Percentiles rank a stretch among this genome's conserved stretches.
These are phyloP conservation scores for Corvus moneduloides DNA, from an alignment of 2,113 vertebrate genomes.

Conservation along the genomic window DNA sequence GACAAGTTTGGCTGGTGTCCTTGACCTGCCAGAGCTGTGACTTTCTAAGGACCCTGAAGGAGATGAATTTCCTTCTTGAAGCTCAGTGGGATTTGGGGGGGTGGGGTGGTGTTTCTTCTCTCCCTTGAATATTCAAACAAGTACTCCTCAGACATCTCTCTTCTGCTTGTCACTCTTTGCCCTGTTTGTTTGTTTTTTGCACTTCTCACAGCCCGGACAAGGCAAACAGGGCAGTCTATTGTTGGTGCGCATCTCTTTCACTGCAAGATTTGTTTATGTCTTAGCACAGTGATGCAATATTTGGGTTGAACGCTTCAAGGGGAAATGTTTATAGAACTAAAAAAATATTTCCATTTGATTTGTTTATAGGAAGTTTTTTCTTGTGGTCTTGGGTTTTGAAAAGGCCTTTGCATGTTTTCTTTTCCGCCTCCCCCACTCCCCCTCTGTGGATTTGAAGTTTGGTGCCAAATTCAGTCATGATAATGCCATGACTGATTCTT, in stretches of 20 bases:
- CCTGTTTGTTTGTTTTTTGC: slow-evolving; percentile 63
- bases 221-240: slow-evolving; percentile 52
- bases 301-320: slow-evolving; percentile 66
- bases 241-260: slow-evolving; percentile 56
- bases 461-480: slow-evolving; percentile 46
- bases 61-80: neutral
- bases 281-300: slow-evolving; percentile 66
- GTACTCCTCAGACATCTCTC: neutral
- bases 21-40: neutral
- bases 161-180: slow-evolving; percentile 41
- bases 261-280: slow-evolving; percentile 64
- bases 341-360: slow-evolving; percentile 70
- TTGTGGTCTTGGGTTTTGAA: slow-evolving; percentile 64
- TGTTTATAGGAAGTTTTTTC: slow-evolving; percentile 69
- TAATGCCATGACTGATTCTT: slow-evolving; percentile 37
- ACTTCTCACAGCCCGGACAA: neutral
- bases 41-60: neutral
- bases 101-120: neutral
- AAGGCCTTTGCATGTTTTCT: slow-evolving; percentile 61
- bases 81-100: neutral
- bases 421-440: neutral
- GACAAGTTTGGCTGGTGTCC: neutral
- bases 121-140: neutral
- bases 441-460: slow-evolving; percentile 6
- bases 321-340: slow-evolving; percentile 65